phyloP scores from a whole-genome alignment of 2,888 invertebrate genomes.

The Plebejus melissa region DNA sequence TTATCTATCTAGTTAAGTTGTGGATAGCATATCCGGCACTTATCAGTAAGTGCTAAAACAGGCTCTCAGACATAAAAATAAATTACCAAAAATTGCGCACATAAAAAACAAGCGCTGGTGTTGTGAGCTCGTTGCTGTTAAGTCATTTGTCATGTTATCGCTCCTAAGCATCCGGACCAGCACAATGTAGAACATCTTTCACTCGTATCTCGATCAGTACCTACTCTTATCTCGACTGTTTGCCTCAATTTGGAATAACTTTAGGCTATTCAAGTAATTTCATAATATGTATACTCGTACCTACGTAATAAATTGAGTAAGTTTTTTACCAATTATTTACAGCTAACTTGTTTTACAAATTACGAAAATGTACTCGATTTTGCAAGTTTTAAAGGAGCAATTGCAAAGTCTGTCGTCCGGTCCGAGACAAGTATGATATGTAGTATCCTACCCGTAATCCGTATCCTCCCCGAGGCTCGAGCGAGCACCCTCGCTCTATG shows the following conservation, averaged over 20 bases:
- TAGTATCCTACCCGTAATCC: slow-evolving; percentile 1
- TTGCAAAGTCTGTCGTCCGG: not conserved
- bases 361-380: not conserved
- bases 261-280: not conserved
- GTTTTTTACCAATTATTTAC: not conserved
- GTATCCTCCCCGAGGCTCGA: not conserved
- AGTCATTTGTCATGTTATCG: slow-evolving; percentile 20
- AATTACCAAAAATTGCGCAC: not conserved
- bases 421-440: not conserved
- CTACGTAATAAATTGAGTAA: not conserved
- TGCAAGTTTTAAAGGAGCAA: not conserved
- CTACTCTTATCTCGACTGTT: not conserved
- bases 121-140: slow-evolving; percentile 14
- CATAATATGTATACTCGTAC: not conserved
- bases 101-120: not conserved
- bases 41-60: too few relatives aligned
- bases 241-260: not conserved
- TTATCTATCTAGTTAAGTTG: too few relatives aligned
- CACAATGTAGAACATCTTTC: slow-evolving; percentile 14
- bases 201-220: slow-evolving; percentile 3
- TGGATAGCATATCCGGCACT: too few relatives aligned
- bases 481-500: slow-evolving; percentile 47
- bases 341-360: not conserved
- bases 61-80: not conserved
- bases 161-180: slow-evolving; percentile 6